phyloP scores from a whole-genome alignment of 1,140 invertebrate genomes.

The Adoxophyes honmai region DNA sequence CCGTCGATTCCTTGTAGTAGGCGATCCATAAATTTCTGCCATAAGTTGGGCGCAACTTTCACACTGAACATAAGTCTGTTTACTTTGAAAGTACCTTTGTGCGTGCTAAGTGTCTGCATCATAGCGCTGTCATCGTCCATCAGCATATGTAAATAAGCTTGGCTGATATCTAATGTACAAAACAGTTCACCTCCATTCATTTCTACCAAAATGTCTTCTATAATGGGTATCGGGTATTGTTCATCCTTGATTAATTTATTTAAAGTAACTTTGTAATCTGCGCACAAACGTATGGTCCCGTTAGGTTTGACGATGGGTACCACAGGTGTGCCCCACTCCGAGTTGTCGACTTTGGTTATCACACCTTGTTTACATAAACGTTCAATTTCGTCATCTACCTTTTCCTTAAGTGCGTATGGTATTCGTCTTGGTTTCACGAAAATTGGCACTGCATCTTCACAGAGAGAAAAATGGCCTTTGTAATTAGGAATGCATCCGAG shows the following conservation, averaged over 20 bases:
- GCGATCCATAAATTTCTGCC: slow-evolving; percentile 42
- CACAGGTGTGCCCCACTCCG: no score
- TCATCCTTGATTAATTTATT: slow-evolving; percentile 19
- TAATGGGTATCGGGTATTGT: slow-evolving; percentile 20
- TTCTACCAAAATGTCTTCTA: slow-evolving; percentile 23
- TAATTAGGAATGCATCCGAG: no score
- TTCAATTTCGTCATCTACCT: no score
- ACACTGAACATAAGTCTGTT: slow-evolving; percentile 45
- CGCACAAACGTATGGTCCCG: no score
- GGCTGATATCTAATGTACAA: slow-evolving; percentile 33
- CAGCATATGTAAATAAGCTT: slow-evolving; percentile 39
- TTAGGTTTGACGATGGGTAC: no score
- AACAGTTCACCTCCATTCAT: slow-evolving; percentile 32
- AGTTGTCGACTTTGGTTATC: no score
- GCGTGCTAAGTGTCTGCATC: slow-evolving; percentile 43
- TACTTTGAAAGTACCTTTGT: slow-evolving; percentile 35
- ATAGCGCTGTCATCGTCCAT: slow-evolving; percentile 34
- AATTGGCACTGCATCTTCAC: no score
- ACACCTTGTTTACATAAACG: no score
- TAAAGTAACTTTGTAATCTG: slow-evolving; percentile 23
- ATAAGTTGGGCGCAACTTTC: slow-evolving; percentile 31
- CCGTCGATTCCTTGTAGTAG: slow-evolving; percentile 17
- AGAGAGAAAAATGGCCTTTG: no score
- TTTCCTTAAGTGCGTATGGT: no score
- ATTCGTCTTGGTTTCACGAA: no score